Evolutionary conservation across 1,140 invertebrate genomes (phyloP), one percentile per base, ranked within the genome.

Genomic region (Helicorthomorpha holstii): DNA sequence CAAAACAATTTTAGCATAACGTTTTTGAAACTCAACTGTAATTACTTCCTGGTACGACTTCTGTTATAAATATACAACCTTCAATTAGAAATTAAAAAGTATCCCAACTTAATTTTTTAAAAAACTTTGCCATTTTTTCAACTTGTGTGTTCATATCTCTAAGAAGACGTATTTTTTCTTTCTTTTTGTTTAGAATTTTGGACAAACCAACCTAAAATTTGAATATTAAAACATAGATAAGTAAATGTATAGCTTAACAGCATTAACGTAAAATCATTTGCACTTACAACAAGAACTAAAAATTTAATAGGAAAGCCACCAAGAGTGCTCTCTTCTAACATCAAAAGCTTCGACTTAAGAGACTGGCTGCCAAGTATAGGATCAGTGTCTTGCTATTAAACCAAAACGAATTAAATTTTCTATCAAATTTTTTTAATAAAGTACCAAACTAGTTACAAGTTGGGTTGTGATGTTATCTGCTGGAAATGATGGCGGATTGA

Each of bases 101-200:
- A 7, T 16, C 7, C 7, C 16, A 27, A 48, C 25, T 7, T 48
- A 10, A 21, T 48, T n/a, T 4, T 7, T 48, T 3, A 7, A n/a
- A 25, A 21, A 34, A 10, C 53, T 55, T 52, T 58, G 67, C 65
- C 61, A 63, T 57, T 66, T 85, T 83, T 66, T 96, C 92, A 16
- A 86, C 89, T 64, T 90, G 82, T 54, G 80, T 75, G 63, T 97
- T 97, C 80, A 94, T 86, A 41, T 85, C 79, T 63, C 81, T 83
- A 41, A 96, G 66, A 41, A 78, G 75, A 52, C 79, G 75, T 16
- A 96, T 80, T 70, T 85, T 85, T 2, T 75, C 75, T 59, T 82
- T 81, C 64, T 97, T 98, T 0, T 79, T 75, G 50, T 78, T 73
- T 19, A 92, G 70, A 61, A 92, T 83, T 73, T 90, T 94, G 48